Evolutionary conservation across 2,888 invertebrate species (phyloP), one percentile per base, ranked within the genome.

Genomic region (Torymus texanus): DNA sequence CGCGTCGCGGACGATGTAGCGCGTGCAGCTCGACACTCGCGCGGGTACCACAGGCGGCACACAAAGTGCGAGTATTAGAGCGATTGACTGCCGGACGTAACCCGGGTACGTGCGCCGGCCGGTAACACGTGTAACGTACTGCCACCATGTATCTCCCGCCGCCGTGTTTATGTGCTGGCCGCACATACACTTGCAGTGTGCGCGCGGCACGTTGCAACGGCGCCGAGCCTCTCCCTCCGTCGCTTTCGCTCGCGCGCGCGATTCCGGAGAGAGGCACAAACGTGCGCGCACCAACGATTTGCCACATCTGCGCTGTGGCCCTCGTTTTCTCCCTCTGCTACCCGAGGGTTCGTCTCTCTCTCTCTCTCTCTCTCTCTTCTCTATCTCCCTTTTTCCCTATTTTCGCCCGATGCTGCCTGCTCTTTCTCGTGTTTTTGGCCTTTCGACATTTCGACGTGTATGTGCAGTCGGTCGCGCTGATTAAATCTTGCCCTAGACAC

Each of bases 11-110:
- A 5, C 58, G 70, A 50, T 50, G 63, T 41, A 41, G 63, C 50
- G 56, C 3, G 29, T 13, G 41, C 41, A 41, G 41, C 41, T 41
- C 41, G 41, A 8, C 41, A 8, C 41, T 41, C 41, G 41, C 41
- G 41, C 76, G 79, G 75, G 79, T 78, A 79, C 81, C 81, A 80
- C 82, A 83, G 83, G 55, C 55, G 79, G 82, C 83, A 83, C 85
- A 85, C 84, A 83, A 84, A 84, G 86, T 84, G 87, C 87, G 88
- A 89, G 89, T 89, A 89, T 89, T 88, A 89, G 89, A 89, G 89
- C 89, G 89, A 90, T 90, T 89, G 90, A 89, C 89, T 89, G 88
- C 88, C 89, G 90, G 89, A 90, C 88, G 89, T 87, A 88, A 87
- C 87, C 87, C 86, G 88, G 51, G 21, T 88, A 89, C 88, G 89